Conservation (phyloP, 2,888 invertebrate species). For the Hirtodrosophila duncani region DNA sequence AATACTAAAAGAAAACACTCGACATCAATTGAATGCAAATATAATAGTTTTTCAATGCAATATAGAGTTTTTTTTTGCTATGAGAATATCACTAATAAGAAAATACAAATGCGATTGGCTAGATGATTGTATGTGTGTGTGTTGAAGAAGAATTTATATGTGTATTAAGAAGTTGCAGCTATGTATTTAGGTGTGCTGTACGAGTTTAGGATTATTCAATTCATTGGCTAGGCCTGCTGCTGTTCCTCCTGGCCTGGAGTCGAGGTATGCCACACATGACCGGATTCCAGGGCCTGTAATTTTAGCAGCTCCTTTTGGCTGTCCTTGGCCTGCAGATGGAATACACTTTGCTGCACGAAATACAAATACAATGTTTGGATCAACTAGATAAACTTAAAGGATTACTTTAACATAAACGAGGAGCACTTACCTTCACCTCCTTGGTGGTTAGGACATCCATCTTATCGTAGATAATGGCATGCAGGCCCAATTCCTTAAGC, state of each 20-base stretch:
- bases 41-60: too few species aligned
- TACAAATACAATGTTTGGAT: too few species aligned
- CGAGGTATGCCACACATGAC: conserved; percentile 59
- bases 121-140: conserved; percentile 25
- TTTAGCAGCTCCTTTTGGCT: conserved; percentile 80
- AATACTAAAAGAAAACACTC: conserved; percentile 1
- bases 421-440: conserved; percentile 72
- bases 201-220: not conserved
- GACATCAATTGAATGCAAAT: too few species aligned
- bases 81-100: conserved; percentile 12
- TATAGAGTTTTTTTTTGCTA: too few species aligned
- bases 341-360: conserved; percentile 86
- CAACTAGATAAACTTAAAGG: too few species aligned
- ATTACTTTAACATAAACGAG: not conserved
- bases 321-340: conserved; percentile 87
- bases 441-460: conserved; percentile 81
- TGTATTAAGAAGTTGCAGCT: conserved; percentile 1
- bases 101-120: conserved; percentile 53
- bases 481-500: conserved; percentile 92
- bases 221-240: conserved; percentile 43
- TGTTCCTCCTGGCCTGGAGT: conserved; percentile 47
- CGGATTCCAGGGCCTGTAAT: conserved; percentile 76
- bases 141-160: conserved; percentile 15
- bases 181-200: too few species aligned
- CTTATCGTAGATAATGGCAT: conserved; percentile 98